Evolutionary conservation across 1,140 invertebrate species (phyloP), one percentile per base, ranked within the genome.

Genomic region (Tetragnatha versicolor): DNA sequence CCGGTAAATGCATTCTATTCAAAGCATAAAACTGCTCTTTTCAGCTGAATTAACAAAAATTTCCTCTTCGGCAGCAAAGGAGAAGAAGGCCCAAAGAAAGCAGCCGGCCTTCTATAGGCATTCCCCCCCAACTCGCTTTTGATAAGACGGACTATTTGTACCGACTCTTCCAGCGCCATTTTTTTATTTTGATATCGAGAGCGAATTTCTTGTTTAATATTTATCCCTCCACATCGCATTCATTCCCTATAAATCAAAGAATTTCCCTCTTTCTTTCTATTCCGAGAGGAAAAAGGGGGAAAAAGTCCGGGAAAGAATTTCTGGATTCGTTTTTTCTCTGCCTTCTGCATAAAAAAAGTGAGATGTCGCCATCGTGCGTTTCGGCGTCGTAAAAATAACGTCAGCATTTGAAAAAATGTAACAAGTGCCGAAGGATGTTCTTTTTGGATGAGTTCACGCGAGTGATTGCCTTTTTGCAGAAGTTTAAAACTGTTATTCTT

Each of bases 231-330:
- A 17, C 29, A 33, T 31, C 55, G 55, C 55, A 58, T 58, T 58
- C 55, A 58, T 58, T 58, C 55, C 1, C 55, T 17, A 58, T 58
- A 58, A 58, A 58, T 58, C 55, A 58, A 58, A 58, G 55, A 33
- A n/a, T 33, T 58, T 58, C 33, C 17, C 31, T 55, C 7, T 58
- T 6, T 58, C n/a, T 3, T 20, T 58, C 55, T 31, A 14, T 6
- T 27, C 25, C 27, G 5, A n/a, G 27, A 17, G 35, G 55, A 27
- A 33, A 27, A 33, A 58, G 35, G 35, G 31, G 42, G 60, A 63
- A 63, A 63, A 63, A 63, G 60, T 63, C 42, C 10, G 60, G n/a
- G 22, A 63, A 63, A 63, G 60, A 63, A 63, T 63, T 63, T 25
- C 37, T 9, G 37, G n/a, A n/a, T 10, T n/a, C 60, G 10, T 63